Percentiles rank a stretch among this genome's conserved stretches.
Conservation (phyloP, 2,797 vertebrate genomes). For the Gobionotothen gibberifrons region DNA sequence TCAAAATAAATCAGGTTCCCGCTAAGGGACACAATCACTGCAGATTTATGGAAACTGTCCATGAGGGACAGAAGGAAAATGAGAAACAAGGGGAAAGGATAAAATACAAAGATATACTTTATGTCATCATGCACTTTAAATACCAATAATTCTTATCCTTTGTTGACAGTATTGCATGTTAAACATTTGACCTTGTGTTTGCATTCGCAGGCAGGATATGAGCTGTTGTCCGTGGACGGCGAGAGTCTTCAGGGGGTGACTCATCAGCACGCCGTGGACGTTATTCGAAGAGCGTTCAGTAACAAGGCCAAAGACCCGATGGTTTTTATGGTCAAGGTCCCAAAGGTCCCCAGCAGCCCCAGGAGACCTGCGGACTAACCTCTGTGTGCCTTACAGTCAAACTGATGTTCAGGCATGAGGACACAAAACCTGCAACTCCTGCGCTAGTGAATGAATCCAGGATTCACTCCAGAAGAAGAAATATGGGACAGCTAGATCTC, state of each 20-base stretch:
- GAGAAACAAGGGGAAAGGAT: background rate
- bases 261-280: constrained; percentile 93
- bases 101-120: constrained; percentile 5
- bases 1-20: constrained; percentile 60
- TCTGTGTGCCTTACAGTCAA: constrained; percentile 31
- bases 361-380: constrained; percentile 65
- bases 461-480: constrained; percentile 35
- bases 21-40: constrained; percentile 44
- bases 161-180: background rate
- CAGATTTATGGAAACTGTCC: constrained; percentile 54
- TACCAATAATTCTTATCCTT: background rate
- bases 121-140: background rate
- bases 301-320: constrained; percentile 95
- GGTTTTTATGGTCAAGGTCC: constrained; percentile 93
- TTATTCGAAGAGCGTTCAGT: constrained; percentile 92
- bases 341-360: constrained; percentile 61
- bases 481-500: constrained; percentile 12
- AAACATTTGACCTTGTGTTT: constrained; percentile 9
- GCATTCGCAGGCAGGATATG: constrained; percentile 87
- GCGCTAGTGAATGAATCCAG: constrained; percentile 31
- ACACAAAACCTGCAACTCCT: constrained; percentile 44
- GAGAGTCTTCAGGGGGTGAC: constrained; percentile 92
- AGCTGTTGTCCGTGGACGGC: constrained; percentile 92
- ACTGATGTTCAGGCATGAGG: constrained; percentile 34
- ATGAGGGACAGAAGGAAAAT: constrained; percentile 10